These are phyloP conservation scores for Marmota flaviventris DNA, from an alignment of 2,113 vertebrate genomes.

Conservation along the genomic window DNA sequence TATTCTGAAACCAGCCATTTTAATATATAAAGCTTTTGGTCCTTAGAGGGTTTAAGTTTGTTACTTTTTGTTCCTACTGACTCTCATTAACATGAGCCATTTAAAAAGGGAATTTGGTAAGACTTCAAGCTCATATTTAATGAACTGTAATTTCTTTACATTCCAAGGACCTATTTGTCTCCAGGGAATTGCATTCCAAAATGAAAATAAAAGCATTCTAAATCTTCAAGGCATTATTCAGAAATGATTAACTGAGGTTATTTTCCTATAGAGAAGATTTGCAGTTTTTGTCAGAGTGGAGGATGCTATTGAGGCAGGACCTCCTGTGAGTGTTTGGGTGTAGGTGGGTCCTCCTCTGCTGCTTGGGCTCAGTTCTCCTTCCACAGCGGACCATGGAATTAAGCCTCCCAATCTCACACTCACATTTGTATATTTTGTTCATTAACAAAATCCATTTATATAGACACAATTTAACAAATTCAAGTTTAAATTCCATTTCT, in stretches of 20 bases:
- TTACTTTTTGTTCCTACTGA: not conserved
- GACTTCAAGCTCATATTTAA: not conserved
- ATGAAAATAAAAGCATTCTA: not conserved
- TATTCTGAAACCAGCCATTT: not conserved
- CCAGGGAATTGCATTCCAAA: not conserved
- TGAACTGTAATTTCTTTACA: not conserved
- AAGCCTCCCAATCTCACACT: not conserved
- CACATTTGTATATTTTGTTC: not conserved
- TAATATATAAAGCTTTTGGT: not conserved
- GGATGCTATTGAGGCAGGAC: not conserved
- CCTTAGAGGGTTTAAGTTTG: not conserved
- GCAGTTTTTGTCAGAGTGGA: not conserved
- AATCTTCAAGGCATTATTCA: not conserved
- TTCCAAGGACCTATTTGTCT: not conserved
- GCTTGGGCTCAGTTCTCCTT: not conserved
- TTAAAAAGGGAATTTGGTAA: not conserved
- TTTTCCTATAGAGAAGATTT: not conserved
- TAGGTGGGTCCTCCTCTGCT: accelerated
- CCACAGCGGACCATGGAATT: not conserved
- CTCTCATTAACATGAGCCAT: not conserved
- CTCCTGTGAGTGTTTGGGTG: accelerated
- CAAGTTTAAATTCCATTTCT: conserved; percentile 6
- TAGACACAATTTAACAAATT: too few species aligned
- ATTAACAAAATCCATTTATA: not conserved
- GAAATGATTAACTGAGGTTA: not conserved